Evolutionary conservation across 2,888 invertebrate genomes (phyloP), one percentile per base, ranked within the genome.

Genomic region (Ichneumon xanthorius): DNA sequence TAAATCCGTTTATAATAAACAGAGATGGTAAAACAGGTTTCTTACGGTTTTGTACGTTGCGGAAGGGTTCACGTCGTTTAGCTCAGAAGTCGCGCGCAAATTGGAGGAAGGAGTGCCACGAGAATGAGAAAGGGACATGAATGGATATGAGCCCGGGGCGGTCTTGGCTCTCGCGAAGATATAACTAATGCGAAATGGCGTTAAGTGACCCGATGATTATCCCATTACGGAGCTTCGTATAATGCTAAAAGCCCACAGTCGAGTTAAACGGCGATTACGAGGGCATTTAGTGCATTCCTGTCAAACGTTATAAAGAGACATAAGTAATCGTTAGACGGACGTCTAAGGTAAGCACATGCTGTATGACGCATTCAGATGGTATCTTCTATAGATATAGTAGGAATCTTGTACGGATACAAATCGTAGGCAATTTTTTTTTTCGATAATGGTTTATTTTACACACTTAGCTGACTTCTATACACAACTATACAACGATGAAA

Each of bases 401-500:
- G 16, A 33, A 63, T 16, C 63, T 40, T 67, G 40, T 48, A 33
- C 0, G 65, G 9, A 48, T 73, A 65, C 33, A n/a, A 30, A 22
- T 16, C n/a, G 16, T 45, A 16, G 30, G n/a, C 19, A 45, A 76
- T 77, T 50, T 61, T 63, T 63, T 63, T 79, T 88, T 89, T 91
- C 89, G 89, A 90, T 92, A 92, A 92, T 93, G 90, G 89, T 93
- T 93, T 93, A 93, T 93, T 93, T 92, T 93, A 93, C 92, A 93
- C 92, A 93, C 91, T 92, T 91, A 93, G 91, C 91, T 92, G 93
- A 91, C 90, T 90, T 92, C 92, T 93, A 93, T 93, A 93, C 93
- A 93, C 92, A 93, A 93, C 92, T 93, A 93, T 93, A 93, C 92
- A 93, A 93, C 92, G 92, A 93, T 93, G 90, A 91, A 93, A 93